These are phyloP conservation scores for Threskiornis aethiopicus DNA, from an alignment of 2,797 vertebrate species.

Conservation along the genomic window DNA sequence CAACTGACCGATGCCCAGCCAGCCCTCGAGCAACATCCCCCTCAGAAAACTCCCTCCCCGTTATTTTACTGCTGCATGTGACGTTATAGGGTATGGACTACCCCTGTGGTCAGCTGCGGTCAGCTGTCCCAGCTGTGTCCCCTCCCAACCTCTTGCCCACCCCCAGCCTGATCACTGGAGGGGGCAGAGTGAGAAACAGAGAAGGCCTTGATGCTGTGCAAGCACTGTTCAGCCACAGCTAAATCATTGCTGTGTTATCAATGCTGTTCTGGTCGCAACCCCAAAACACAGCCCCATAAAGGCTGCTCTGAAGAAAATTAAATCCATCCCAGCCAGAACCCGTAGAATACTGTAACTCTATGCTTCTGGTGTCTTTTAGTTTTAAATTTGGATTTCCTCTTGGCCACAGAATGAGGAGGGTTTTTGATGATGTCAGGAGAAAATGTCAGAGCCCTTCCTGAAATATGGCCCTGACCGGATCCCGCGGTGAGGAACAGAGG, in stretches of 20 bases:
- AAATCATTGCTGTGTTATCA: not conserved
- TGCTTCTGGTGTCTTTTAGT: not conserved
- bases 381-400: not conserved
- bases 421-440: not conserved
- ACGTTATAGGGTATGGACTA: too few species aligned
- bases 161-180: accelerated
- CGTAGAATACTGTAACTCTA: not conserved
- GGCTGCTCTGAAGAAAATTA: not conserved
- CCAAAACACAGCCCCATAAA: not conserved
- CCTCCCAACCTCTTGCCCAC: not conserved
- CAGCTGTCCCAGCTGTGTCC: not conserved
- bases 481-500: not conserved
- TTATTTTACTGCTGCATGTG: not conserved
- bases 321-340: not conserved
- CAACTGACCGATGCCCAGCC: not conserved
- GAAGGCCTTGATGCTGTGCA: not conserved
- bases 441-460: not conserved
- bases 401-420: not conserved
- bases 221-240: not conserved
- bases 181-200: not conserved
- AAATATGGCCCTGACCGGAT: not conserved
- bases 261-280: not conserved
- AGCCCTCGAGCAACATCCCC: not conserved
- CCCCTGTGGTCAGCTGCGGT: not conserved
- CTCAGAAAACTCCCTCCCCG: not conserved